Conservation (phyloP, 1,140 invertebrate genomes). For the Drosophila mauritiana region DNA sequence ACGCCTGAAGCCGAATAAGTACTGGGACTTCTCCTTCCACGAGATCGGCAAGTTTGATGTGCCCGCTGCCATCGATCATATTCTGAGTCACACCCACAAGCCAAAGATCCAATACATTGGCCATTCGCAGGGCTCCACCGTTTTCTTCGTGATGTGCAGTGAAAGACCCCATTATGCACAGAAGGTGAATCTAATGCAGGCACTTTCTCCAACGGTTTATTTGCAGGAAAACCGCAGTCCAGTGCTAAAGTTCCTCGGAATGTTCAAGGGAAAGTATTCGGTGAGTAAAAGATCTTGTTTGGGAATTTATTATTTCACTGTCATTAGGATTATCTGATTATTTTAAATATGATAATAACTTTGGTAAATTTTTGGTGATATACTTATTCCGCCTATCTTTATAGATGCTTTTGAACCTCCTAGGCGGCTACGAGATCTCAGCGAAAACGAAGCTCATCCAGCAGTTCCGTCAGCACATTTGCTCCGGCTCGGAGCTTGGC, state of each 20-base stretch:
- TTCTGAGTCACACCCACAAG: constrained; percentile 85
- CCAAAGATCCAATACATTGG: constrained; percentile 84
- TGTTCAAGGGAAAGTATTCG: constrained; percentile 50
- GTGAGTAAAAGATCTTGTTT: constrained; percentile 19
- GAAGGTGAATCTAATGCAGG: constrained; percentile 86
- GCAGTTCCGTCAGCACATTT: constrained; percentile 49
- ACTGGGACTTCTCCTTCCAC: constrained; percentile 87
- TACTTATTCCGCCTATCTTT: not conserved
- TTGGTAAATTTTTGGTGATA: too few species aligned
- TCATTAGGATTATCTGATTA: not conserved
- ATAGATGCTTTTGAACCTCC: constrained; percentile 38
- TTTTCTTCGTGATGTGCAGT: constrained; percentile 87
- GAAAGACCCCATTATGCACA: constrained; percentile 88
- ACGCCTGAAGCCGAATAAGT: constrained; percentile 61
- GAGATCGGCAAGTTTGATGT: constrained; percentile 90
- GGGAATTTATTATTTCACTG: not conserved
- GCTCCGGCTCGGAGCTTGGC: not conserved
- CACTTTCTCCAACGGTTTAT: constrained; percentile 87
- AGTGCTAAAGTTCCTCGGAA: constrained; percentile 40
- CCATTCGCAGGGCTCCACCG: constrained; percentile 87
- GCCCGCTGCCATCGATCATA: constrained; percentile 88
- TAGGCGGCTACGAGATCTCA: constrained; percentile 45
- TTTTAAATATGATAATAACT: too few species aligned
- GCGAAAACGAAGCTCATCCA: constrained; percentile 19
- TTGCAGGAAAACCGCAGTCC: constrained; percentile 44